phyloP scores from a whole-genome alignment of 2,797 vertebrate genomes.

The Zalophus californianus region DNA sequence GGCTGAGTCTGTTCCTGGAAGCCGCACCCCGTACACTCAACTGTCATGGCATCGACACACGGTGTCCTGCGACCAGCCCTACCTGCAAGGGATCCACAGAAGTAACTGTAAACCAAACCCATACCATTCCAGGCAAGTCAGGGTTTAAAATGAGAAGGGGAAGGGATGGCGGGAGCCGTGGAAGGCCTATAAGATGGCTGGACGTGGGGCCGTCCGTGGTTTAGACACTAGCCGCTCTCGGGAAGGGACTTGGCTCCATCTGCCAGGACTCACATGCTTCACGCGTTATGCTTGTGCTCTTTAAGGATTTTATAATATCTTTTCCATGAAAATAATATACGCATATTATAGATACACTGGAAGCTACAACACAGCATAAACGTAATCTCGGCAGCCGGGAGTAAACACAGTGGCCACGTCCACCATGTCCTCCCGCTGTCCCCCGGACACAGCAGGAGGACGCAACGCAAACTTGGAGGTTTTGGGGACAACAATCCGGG shows the following conservation, averaged over 20 bases:
- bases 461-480: background rate
- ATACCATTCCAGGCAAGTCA: background rate
- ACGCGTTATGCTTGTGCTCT: accelerated
- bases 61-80: background rate
- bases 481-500: background rate
- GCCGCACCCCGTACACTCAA: background rate
- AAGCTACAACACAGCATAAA: too few relatives aligned
- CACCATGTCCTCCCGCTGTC: accelerated
- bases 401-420: background rate
- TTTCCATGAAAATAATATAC: background rate
- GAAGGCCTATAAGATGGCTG: background rate
- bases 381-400: background rate
- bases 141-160: background rate
- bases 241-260: background rate
- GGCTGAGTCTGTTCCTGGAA: too few relatives aligned
- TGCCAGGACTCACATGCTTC: accelerated
- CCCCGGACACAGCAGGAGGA: background rate
- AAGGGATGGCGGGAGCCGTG: too few relatives aligned
- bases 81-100: background rate
- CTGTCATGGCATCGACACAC: accelerated
- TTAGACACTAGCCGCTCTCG: background rate
- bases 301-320: background rate
- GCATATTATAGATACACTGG: accelerated
- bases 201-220: background rate
- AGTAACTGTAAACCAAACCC: background rate